A percentile compares a stretch with the other conserved stretches of the same genome.
Evolutionary conservation across 2,113 vertebrate species (phyloP).

Genomic region (Meriones unguiculatus): DNA sequence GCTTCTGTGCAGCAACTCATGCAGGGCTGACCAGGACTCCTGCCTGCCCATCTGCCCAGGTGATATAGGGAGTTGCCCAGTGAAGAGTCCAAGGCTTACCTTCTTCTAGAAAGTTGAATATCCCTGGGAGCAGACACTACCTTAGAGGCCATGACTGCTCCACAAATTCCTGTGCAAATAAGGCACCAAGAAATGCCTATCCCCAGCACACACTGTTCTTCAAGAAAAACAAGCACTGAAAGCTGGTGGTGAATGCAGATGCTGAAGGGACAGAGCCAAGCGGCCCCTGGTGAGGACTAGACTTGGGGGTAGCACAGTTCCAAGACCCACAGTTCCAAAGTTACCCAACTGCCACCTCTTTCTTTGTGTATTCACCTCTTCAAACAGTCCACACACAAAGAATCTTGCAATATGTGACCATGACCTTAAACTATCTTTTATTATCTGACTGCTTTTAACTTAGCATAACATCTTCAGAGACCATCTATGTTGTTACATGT

Average conservation of each 20-base stretch:
- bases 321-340: not conserved
- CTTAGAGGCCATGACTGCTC: not conserved
- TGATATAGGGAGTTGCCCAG: not conserved
- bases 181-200: not conserved
- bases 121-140: not conserved
- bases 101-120: slow-evolving; percentile 8
- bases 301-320: not conserved
- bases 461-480: not conserved
- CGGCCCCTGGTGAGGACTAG: not conserved
- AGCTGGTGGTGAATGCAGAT: not conserved
- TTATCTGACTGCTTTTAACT: not conserved
- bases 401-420: not conserved
- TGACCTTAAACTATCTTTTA: not conserved
- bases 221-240: not conserved
- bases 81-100: not conserved
- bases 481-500: no score
- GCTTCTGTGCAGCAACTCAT: not conserved
- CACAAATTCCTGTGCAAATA: not conserved
- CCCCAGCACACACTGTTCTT: not conserved
- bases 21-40: not conserved
- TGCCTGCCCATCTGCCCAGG: not conserved
- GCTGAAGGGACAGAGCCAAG: not conserved
- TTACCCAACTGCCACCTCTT: not conserved
- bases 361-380: not conserved
- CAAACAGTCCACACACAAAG: not conserved